Evolutionary conservation across 2,797 vertebrate genomes (phyloP).

Genomic region (Bovichtus variegatus): DNA sequence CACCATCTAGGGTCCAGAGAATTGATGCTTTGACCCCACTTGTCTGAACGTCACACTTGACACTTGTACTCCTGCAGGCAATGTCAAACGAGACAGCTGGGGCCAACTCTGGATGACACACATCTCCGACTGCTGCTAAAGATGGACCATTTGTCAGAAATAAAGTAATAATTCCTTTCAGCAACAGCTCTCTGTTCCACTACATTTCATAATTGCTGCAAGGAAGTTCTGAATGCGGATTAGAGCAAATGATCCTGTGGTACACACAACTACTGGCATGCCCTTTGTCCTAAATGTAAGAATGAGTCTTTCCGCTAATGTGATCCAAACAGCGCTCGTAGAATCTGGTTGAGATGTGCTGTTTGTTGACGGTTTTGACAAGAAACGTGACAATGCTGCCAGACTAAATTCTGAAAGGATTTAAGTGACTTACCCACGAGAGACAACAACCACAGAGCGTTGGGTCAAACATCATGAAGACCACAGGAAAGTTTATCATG

Average conservation of each 20-base stretch:
- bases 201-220: constrained; percentile 62
- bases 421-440: constrained; percentile 41
- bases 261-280: constrained; percentile 27
- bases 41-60: constrained; percentile 78
- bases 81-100: constrained; percentile 81
- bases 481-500: constrained; percentile 33
- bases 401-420: constrained; percentile 76
- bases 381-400: constrained; percentile 83
- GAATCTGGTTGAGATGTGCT: constrained; percentile 37
- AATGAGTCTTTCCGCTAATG: constrained; percentile 37
- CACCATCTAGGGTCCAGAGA: constrained; percentile 70
- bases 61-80: constrained; percentile 78
- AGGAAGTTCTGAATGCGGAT: constrained; percentile 57
- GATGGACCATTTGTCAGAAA: constrained; percentile 77
- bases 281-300: constrained; percentile 61
- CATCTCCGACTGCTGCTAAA: constrained; percentile 72
- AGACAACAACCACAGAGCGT: constrained; percentile 45
- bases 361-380: constrained; percentile 77
- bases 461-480: constrained; percentile 33
- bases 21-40: constrained; percentile 79
- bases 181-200: constrained; percentile 60
- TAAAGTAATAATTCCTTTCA: constrained; percentile 78
- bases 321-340: constrained; percentile 33
- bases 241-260: constrained; percentile 46
- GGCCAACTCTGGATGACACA: constrained; percentile 73